Conservation (phyloP, 2,113 vertebrate species). For the Saguinus midas region DNA sequence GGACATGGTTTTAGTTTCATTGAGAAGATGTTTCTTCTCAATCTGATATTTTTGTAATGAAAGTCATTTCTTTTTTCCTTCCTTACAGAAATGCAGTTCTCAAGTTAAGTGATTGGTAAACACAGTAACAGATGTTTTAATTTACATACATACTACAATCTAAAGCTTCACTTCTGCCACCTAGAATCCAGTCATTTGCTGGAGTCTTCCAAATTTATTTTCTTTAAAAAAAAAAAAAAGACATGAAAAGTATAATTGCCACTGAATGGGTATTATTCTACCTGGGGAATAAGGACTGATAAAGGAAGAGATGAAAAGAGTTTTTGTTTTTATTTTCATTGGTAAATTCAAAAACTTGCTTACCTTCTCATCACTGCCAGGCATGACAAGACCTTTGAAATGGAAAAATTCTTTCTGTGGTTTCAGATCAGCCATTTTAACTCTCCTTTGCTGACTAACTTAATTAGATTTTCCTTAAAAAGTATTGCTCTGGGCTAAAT, state of each 20-base stretch:
- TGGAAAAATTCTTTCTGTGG: constrained; percentile 21
- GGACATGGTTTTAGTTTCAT: not conserved
- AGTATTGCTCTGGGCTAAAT: constrained; percentile 27
- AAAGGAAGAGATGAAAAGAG: not conserved
- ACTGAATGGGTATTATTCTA: not conserved
- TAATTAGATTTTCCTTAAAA: constrained; percentile 58
- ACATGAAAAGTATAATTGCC: not conserved
- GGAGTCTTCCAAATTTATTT: not conserved
- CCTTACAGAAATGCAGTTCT: not conserved
- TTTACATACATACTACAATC: no score
- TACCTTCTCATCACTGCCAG: not conserved
- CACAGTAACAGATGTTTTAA: not conserved
- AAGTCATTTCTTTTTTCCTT: not conserved
- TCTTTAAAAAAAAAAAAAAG: not conserved
- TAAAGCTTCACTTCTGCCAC: not conserved
- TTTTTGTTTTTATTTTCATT: not conserved
- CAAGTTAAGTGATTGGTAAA: not conserved
- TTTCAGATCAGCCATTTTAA: constrained; percentile 33
- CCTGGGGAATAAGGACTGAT: not conserved
- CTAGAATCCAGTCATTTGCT: not conserved
- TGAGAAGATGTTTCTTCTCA: not conserved
- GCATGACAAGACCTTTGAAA: not conserved
- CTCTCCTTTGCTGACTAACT: not conserved
- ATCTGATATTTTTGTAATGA: not conserved
- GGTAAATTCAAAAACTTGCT: constrained; percentile 6